Base-by-base conservation (phyloP, 2,888 invertebrate species). In the Synergus japonicus region DNA sequence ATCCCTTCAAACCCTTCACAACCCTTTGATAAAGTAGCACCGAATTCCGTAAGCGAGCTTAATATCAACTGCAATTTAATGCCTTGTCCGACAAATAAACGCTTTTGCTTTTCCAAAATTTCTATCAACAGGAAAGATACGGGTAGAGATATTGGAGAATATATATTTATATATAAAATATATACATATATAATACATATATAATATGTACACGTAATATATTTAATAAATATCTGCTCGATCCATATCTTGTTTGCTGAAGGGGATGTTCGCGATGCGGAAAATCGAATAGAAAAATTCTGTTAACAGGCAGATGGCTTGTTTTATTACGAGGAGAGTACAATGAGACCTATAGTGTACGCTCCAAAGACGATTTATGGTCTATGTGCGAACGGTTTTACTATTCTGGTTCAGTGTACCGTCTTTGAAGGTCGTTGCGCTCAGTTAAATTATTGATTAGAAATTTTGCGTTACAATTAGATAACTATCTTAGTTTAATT, bases 51-150 rank as follows among this genome's bases (percentile, higher is more conserved):
- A 81, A 81, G 81, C 83, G 81, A 81, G 84, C 83, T 86, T 83
- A 85, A 86, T 85, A 84, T 83, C 85, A 86, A 86, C 83, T 84
- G 83, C 83, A 81, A 87, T 84, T 86, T 87, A 87, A 86, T 87
- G 82, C 81, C 81, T 41, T 86, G 82, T 78, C 81, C 44, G 80
- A 67, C 80, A 83, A 82, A 84, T 85, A 87, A 86, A 85, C 81
- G 82, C 82, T 80, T 29, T 80, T 29, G 81, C 82, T 84, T 79
- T 81, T 80, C 64, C 76, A 77, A 79, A 84, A 86, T 85, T 85
- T 82, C 60, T 49, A 73, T 73, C 73, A 54, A 69, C 29, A 69
- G 49, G n/a, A 73, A 73, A 54, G 73, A 37, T 1, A n/a, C 1
- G n/a, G 22, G 9, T 8, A 13, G 46, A 22, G 15, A 49, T 49